Evolutionary conservation across 2,888 invertebrate species (phyloP), one percentile per base, ranked within the genome.

Genomic region (Notodonta dromedarius): DNA sequence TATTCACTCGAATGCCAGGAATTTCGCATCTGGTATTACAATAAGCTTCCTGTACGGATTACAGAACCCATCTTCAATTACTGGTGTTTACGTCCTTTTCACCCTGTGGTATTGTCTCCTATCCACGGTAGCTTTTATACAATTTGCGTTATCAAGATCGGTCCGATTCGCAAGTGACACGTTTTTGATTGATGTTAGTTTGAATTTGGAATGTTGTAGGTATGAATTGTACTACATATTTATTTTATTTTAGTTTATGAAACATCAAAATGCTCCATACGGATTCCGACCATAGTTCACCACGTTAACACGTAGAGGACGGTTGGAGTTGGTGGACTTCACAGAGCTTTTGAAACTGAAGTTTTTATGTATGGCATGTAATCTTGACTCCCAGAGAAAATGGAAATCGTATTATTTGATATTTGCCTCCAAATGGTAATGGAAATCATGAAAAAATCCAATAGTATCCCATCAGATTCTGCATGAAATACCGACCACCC

Each of bases 1-100:
- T 71, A 70, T 77, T 76, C 74, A 67, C 78, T 82, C 78, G 77
- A 78, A 73, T 70, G 73, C 79, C 73, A 81, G 90, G 93, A 87
- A 93, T 93, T 93, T 92, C 91, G 90, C 93, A 93, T 93, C 93
- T 93, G 93, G 85, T 83, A 72, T 76, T 77, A 91, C 91, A 93
- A 93, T 87, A 83, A 82, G 77, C 82, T 93, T 93, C 93, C 93
- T 93, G 93, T 91, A 85, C 88, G 92, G 91, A 91, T 92, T 92
- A 90, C 78, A 76, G 86, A 92, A 91, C 91, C 85, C 84, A 82
- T 16, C 13, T 11, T 13, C 24, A 12, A 44, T 44, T n/a, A 5
- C 4, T 12, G 44, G 16, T 42, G 16, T 13, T 56, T 56, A 56
- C 5, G 44, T 11, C 56, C 4, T 56, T 56, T 44, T 54, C 39